Conservation (phyloP, 1,140 invertebrate genomes). For the Papilio dardanus region DNA sequence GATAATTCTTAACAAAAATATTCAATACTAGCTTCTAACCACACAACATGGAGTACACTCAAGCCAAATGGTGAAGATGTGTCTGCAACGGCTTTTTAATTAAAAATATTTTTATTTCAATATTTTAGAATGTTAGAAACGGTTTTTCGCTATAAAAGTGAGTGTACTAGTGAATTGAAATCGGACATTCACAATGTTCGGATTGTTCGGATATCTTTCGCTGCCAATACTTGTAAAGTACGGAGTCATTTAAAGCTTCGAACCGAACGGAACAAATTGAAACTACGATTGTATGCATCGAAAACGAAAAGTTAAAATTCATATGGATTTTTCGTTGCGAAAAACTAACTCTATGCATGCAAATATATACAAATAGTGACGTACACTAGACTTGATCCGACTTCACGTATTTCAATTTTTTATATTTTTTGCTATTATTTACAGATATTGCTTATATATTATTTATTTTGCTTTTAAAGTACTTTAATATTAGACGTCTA, state of each 20-base stretch:
- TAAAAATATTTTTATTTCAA: background rate
- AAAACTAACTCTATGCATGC: background rate
- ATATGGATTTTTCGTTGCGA: background rate
- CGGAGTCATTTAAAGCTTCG: constrained; percentile 21
- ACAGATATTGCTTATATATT: too few relatives aligned
- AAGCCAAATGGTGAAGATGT: too few relatives aligned
- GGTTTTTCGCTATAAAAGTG: background rate
- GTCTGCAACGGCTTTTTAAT: too few relatives aligned
- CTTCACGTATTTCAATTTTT: too few relatives aligned
- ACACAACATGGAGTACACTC: too few relatives aligned
- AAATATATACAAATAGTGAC: background rate
- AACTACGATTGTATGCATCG: constrained; percentile 11
- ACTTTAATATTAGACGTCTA: too few relatives aligned
- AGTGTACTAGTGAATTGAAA: background rate
- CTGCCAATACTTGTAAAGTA: constrained; percentile 22
- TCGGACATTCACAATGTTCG: background rate
- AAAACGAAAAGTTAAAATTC: constrained; percentile 23
- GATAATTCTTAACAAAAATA: too few relatives aligned
- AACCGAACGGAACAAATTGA: constrained; percentile 17
- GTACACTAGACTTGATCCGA: too few relatives aligned
- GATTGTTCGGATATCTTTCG: constrained; percentile 6
- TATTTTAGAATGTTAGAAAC: background rate
- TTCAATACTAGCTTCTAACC: too few relatives aligned
- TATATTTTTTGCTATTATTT: too few relatives aligned
- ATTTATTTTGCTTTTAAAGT: too few relatives aligned